Evolutionary conservation across 2,113 vertebrate species (phyloP), one percentile per base, ranked within the genome.

Genomic region (Lepisosteus oculatus): DNA sequence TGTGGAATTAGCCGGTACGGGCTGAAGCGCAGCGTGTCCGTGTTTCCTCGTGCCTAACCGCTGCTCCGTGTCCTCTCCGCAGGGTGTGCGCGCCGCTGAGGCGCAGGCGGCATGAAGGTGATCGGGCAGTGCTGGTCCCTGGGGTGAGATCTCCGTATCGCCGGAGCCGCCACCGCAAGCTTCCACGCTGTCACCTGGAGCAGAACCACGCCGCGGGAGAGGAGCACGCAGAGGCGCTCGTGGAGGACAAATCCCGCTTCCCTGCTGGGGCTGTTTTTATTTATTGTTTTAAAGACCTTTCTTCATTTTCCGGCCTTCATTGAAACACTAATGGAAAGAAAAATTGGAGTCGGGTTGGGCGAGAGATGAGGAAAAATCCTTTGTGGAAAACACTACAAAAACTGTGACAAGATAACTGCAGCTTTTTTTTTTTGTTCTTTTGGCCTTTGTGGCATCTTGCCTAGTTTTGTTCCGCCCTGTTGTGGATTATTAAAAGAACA

Each of bases 1-100:
- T 29, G 29, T 29, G 29, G 29, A 29, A 29, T 29, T 29, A 29
- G 1, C 29, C 29, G 29, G 29, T 29, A 29, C 2, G 29, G 29
- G 29, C 1, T 29, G 29, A 29, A 29, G 29, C 29, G 29, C 11
- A 73, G 12, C 73, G 9, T 74, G 5, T 76, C 0, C 77, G 5
- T 80, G 17, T 70, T 68, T 3, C 61, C 55, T 69, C 6, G 3
- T 42, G 62, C 29, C 7, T 64, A 41, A 41, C 64, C 68, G 45
- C 14, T 17, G 51, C 3, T 15, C 11, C 54, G 4, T 64, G 15
- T 51, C n/a, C n/a, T 44, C 43, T 73, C 14, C 76, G 55, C 81
- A 92, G 90, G 86, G 71, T 85, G 76, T 72, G 43, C 79, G 79
- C 69, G 74, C 77, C 76, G 76, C 77, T 64, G 12, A 84, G 75